Evolutionary conservation across 2,888 invertebrate genomes (phyloP).

Genomic region (Lottia scabra): DNA sequence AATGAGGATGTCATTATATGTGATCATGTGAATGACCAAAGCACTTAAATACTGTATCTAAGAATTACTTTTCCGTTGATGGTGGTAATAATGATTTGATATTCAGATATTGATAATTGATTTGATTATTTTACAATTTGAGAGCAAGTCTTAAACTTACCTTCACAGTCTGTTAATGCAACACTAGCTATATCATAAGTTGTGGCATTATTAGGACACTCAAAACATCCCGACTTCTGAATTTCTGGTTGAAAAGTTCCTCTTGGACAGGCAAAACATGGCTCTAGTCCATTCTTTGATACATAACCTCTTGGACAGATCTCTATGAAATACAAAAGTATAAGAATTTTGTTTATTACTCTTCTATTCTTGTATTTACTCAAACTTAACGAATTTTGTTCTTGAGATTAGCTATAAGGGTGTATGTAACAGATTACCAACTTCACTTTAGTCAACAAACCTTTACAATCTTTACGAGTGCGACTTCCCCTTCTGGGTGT

Average conservation of each 20-base stretch:
- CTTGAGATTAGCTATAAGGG: too few relatives aligned
- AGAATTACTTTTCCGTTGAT: too few relatives aligned
- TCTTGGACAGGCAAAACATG: conserved; percentile 74
- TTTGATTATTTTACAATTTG: too few relatives aligned
- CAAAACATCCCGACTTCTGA: conserved; percentile 67
- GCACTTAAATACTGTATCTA: too few relatives aligned
- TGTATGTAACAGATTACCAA: too few relatives aligned
- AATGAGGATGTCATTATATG: background rate
- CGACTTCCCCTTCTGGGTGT: conserved; percentile 68
- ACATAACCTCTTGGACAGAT: conserved; percentile 71
- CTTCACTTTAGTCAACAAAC: conserved; percentile 60
- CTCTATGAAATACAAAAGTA: background rate
- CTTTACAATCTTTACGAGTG: conserved; percentile 72
- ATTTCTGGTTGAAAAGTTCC: conserved; percentile 68
- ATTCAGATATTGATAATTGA: too few relatives aligned
- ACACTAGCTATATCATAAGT: conserved; percentile 53
- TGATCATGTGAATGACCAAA: background rate
- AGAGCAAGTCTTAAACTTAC: too few relatives aligned
- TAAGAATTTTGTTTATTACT: too few relatives aligned
- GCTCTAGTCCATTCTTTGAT: conserved; percentile 72
- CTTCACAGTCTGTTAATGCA: conserved; percentile 53
- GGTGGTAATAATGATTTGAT: too few relatives aligned
- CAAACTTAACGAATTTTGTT: too few relatives aligned
- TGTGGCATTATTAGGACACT: conserved; percentile 67
- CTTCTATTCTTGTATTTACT: too few relatives aligned